Percentiles rank a stretch among this genome's conserved stretches.
Evolutionary conservation across 2,888 invertebrate species (phyloP).

Genomic region (Crossocerus cetratus): DNA sequence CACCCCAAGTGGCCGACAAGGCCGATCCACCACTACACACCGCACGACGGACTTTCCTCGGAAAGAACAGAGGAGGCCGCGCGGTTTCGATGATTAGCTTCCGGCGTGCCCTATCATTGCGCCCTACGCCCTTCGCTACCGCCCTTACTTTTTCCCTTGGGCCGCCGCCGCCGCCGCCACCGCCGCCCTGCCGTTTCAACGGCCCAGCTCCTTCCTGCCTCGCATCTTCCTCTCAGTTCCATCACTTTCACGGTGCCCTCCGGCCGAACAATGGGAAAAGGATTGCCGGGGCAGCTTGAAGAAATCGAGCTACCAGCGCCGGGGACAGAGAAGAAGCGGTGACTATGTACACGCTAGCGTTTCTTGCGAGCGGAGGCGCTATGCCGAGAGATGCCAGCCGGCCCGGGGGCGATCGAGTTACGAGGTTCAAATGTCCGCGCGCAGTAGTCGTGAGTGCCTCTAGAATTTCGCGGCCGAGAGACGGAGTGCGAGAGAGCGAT

Average conservation of each 20-base stretch:
- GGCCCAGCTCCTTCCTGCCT: background rate
- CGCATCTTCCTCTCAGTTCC: conserved; percentile 6
- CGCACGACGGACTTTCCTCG: conserved; percentile 12
- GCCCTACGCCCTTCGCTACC: background rate
- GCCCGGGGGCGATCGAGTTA: conserved; percentile 56
- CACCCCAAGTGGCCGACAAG: conserved; percentile 49
- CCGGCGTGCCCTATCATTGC: conserved; percentile 38
- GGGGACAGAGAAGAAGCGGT: conserved; percentile 31
- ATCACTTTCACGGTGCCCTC: background rate
- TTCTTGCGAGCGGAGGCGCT: conserved; percentile 41
- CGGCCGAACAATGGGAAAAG: conserved; percentile 27
- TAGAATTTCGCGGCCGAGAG: conserved; percentile 46
- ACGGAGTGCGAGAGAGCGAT: background rate
- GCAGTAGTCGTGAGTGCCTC: conserved; percentile 54
- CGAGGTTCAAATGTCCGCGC: conserved; percentile 58
- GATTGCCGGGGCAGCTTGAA: conserved; percentile 15
- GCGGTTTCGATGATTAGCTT: conserved; percentile 40
- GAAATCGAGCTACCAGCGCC: conserved; percentile 25
- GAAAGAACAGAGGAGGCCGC: conserved; percentile 19
- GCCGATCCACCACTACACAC: conserved; percentile 29
- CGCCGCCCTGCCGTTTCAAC: background rate
- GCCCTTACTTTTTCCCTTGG: background rate
- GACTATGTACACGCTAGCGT: conserved; percentile 18
- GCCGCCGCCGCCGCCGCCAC: too few species aligned
- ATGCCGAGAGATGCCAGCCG: conserved; percentile 35